Evolutionary conservation across 2,797 vertebrate genomes (phyloP).

Genomic region (Distichodus sexfasciatus): DNA sequence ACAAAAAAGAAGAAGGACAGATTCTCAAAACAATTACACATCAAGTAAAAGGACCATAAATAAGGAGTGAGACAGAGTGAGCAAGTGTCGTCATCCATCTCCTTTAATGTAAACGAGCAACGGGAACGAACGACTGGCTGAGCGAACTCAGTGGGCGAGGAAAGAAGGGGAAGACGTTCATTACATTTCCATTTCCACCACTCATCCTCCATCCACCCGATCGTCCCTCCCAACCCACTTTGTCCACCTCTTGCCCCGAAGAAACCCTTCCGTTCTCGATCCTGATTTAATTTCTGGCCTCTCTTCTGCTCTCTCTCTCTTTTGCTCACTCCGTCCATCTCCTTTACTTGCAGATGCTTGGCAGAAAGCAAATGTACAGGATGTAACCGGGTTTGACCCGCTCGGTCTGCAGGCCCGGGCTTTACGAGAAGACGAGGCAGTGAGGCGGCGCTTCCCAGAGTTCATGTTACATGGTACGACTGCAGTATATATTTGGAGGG

Average conservation of each 20-base stretch:
- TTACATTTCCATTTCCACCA: constrained; percentile 27
- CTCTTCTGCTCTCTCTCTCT: neutral
- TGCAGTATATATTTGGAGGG: no score
- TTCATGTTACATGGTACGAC: no score
- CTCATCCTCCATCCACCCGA: constrained; percentile 1
- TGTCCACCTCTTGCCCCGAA: neutral
- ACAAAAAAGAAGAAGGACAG: neutral
- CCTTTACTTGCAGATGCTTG: constrained; percentile 1
- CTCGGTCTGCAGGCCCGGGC: neutral
- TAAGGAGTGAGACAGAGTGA: neutral
- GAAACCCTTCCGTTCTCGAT: neutral
- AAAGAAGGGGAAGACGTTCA: neutral
- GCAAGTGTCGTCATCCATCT: neutral
- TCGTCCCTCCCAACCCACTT: neutral
- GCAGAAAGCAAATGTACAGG: constrained; percentile 7
- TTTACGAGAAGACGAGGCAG: neutral
- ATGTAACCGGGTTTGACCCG: constrained; percentile 23
- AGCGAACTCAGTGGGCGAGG: neutral
- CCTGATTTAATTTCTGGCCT: constrained; percentile 6
- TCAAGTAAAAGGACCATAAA: neutral
- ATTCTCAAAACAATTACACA: neutral
- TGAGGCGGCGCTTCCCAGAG: constrained; percentile 16
- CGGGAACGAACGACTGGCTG: neutral
- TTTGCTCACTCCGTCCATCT: neutral
- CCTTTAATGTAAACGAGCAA: neutral